phyloP scores from a whole-genome alignment of 2,113 vertebrate species.

The Dryoscopus gambensis region DNA sequence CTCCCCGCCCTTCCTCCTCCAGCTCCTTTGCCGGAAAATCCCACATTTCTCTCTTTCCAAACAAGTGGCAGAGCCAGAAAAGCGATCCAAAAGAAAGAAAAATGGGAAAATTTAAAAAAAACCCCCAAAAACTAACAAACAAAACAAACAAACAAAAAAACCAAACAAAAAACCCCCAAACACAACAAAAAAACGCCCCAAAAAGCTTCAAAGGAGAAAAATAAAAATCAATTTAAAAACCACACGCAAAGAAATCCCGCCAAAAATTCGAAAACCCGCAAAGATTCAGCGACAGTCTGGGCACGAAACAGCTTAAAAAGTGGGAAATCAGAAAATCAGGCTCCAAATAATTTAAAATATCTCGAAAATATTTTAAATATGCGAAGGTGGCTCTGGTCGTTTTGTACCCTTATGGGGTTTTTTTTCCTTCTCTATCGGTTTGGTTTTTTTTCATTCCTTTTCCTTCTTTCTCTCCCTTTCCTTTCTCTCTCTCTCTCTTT shows the following conservation, averaged over 20 bases:
- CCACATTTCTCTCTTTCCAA: neutral
- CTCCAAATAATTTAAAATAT: neutral
- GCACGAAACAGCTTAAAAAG: neutral
- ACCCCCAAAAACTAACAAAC: no score
- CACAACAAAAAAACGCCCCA: no score
- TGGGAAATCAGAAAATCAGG: neutral
- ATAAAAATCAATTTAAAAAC: accelerated
- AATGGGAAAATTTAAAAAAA: neutral
- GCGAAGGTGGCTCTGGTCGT: accelerated
- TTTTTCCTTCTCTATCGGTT: neutral
- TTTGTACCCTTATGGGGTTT: neutral
- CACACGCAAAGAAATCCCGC: neutral
- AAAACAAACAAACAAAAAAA: no score
- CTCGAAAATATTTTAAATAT: neutral
- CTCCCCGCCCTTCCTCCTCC: neutral
- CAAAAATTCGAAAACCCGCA: accelerated
- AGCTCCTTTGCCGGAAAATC: neutral
- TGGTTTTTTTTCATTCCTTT: neutral
- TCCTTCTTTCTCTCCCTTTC: neutral
- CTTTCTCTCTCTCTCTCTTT: no score
- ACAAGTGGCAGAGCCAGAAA: neutral
- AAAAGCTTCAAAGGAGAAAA: no score
- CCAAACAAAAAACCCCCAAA: no score
- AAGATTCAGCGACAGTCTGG: neutral
- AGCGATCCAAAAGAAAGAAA: neutral